phyloP scores from a whole-genome alignment of 2,113 vertebrate species.

The Setophaga coronata region DNA sequence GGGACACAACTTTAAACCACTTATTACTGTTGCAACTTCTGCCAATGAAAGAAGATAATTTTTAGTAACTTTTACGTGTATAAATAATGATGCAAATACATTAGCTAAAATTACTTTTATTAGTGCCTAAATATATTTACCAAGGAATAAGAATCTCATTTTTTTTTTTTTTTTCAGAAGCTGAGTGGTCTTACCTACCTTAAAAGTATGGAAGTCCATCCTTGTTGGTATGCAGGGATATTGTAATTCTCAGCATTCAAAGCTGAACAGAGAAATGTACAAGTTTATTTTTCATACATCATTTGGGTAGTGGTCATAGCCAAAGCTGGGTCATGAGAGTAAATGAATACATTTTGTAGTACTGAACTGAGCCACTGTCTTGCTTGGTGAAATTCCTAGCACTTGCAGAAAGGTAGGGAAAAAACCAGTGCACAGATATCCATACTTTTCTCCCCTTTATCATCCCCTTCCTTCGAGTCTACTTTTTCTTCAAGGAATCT shows the following conservation, averaged over 20 bases:
- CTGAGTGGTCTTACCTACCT: not conserved
- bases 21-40: not conserved
- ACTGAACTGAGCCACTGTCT: not conserved
- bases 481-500: not conserved
- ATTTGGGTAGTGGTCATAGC: not conserved
- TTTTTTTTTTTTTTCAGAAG: not conserved
- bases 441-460: not conserved
- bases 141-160: not conserved
- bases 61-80: not conserved
- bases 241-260: not conserved
- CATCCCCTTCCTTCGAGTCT: not conserved
- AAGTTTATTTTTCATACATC: not conserved
- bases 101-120: not conserved
- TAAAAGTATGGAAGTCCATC: not conserved
- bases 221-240: not conserved
- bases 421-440: not conserved
- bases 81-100: not conserved
- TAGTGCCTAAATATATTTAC: not conserved
- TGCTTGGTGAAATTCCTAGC: not conserved
- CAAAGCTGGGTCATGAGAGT: not conserved
- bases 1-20: not conserved
- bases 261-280: not conserved
- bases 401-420: not conserved
- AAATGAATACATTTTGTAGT: not conserved
- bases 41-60: not conserved